A percentile compares a stretch with the other conserved stretches of the same genome.
phyloP scores from a whole-genome alignment of 92 coral and sea anemone genomes.

The Porites divaricata region DNA sequence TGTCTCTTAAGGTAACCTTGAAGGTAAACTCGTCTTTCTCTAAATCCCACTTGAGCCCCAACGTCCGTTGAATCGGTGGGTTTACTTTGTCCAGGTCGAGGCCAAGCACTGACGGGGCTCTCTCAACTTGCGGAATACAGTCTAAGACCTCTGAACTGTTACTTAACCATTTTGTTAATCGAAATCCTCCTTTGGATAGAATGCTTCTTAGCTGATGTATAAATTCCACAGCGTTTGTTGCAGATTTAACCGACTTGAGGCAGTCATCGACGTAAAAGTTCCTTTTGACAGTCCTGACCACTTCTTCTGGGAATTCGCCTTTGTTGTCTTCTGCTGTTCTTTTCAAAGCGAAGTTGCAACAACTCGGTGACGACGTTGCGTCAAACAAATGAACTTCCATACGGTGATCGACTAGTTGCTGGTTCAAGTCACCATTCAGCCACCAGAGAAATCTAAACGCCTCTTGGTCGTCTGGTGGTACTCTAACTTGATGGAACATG shows the following conservation, averaged over 20 bases:
- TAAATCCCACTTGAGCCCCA: constrained; percentile 13
- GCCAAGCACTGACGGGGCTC: neutral
- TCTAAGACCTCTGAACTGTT: neutral
- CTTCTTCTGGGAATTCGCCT: neutral
- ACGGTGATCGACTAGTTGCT: neutral
- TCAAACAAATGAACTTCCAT: neutral
- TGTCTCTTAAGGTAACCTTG: no score
- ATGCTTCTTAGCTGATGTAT: neutral
- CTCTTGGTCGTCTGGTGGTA: neutral
- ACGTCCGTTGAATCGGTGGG: no score
- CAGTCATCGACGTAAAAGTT: constrained; percentile 1
- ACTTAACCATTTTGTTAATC: neutral
- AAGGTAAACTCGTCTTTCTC: neutral
- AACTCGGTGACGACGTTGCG: neutral
- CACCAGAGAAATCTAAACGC: constrained; percentile 25
- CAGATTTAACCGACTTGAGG: neutral
- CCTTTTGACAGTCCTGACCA: constrained; percentile 1
- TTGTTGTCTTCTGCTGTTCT: neutral
- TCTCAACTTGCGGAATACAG: neutral
- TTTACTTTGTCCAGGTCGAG: no score
- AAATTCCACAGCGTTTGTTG: neutral
- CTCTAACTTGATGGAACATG: constrained; percentile 38
- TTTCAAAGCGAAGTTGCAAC: neutral
- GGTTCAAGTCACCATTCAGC: neutral
- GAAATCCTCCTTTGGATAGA: neutral